Evolutionary conservation across 2,113 vertebrate genomes (phyloP).

Genomic region (Dicaeum eximium): DNA sequence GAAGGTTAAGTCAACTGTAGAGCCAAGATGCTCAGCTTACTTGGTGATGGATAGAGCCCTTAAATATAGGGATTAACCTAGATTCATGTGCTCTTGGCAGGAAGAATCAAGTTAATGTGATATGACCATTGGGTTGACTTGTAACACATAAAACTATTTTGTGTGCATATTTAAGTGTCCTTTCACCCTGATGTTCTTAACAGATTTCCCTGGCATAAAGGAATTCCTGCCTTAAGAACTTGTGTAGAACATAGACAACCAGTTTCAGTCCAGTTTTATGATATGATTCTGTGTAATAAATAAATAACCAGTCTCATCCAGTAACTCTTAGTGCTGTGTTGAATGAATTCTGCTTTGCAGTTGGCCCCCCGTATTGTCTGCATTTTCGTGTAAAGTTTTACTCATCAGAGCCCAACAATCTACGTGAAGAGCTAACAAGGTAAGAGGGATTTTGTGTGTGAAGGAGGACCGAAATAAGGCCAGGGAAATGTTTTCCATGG

Average conservation of each 20-base stretch:
- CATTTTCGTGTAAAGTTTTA: constrained; percentile 98
- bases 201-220: neutral
- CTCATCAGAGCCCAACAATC: constrained; percentile 97
- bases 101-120: neutral
- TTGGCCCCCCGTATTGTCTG: constrained; percentile 96
- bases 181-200: neutral
- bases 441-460: constrained; percentile 36
- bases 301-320: neutral
- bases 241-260: neutral
- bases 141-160: neutral
- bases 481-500: neutral
- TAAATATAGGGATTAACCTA: constrained; percentile 29
- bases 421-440: constrained; percentile 96
- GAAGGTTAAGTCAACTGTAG: neutral
- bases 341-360: constrained; percentile 63
- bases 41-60: neutral
- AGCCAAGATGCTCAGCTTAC: neutral
- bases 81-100: neutral
- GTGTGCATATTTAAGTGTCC: neutral
- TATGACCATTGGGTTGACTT: neutral
- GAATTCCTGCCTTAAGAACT: neutral
- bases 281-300: neutral
- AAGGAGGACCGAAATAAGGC: neutral
- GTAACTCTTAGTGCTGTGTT: neutral
- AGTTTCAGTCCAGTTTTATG: neutral